A percentile compares a stretch with the other conserved stretches of the same genome.
These are phyloP conservation scores for Tetramorium bicarinatum DNA, from an alignment of 2,888 invertebrate genomes.

Conservation along the genomic window DNA sequence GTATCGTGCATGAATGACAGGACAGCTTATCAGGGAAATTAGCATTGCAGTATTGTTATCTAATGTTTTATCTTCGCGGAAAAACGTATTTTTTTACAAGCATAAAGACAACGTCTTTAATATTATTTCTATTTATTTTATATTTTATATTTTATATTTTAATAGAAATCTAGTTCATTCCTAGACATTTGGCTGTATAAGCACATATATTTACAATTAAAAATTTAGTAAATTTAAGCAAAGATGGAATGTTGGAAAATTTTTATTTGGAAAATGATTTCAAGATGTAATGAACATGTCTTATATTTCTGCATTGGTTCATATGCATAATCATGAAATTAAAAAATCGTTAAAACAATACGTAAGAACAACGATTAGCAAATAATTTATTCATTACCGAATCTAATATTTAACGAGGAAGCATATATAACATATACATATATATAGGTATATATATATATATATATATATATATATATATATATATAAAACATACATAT, in stretches of 20 bases:
- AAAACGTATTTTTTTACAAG: not conserved
- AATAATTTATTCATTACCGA: conserved; percentile 9
- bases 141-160: too few relatives aligned
- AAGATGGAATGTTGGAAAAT: not conserved
- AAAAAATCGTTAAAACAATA: not conserved
- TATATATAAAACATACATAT: too few relatives aligned
- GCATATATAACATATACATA: not conserved
- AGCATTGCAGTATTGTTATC: conserved; percentile 18
- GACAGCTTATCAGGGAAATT: conserved; percentile 38
- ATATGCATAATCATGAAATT: not conserved
- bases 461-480: too few relatives aligned
- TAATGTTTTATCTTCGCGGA: not conserved
- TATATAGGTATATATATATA: too few relatives aligned
- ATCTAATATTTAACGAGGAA: conserved; percentile 7
- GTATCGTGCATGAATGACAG: conserved; percentile 25
- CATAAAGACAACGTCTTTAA: not conserved
- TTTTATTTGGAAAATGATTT: not conserved
- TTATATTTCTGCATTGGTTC: not conserved
- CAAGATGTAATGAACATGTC: not conserved
- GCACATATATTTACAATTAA: not conserved
- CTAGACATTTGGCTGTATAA: not conserved
- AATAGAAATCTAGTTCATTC: not conserved
- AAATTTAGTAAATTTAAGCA: not conserved
- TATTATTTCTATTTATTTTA: not conserved
- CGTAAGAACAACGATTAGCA: not conserved